These are phyloP conservation scores for Mastomys coucha DNA, from an alignment of 2,113 vertebrate species.

Conservation along the genomic window DNA sequence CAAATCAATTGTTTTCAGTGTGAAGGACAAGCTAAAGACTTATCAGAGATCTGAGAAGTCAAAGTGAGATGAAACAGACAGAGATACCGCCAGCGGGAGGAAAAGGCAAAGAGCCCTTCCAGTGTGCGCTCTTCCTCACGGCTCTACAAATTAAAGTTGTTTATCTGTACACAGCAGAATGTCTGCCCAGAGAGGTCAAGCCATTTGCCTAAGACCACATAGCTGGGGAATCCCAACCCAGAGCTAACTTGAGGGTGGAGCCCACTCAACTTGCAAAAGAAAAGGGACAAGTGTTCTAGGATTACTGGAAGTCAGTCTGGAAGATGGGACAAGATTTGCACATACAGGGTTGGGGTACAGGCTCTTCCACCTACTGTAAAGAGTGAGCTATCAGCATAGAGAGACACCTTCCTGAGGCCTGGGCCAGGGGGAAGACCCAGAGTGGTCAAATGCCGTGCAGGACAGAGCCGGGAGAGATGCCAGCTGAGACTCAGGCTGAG, in stretches of 20 bases:
- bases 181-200: background rate
- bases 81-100: background rate
- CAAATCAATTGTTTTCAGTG: background rate
- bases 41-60: background rate
- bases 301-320: background rate
- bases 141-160: background rate
- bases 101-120: too few species aligned
- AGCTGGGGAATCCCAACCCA: background rate
- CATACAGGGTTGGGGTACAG: background rate
- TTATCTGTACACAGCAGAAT: background rate
- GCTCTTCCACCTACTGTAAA: background rate
- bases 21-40: background rate
- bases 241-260: background rate
- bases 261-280: fast-evolving
- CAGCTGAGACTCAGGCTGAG: background rate
- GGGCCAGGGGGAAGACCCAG: background rate
- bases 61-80: background rate
- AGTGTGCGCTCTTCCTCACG: background rate
- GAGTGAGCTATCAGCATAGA: too few species aligned
- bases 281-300: background rate
- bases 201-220: background rate
- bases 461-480: background rate
- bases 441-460: background rate
- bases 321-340: background rate
- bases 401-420: background rate